These are phyloP conservation scores for Drosophila longiperda DNA, from an alignment of 2,888 invertebrate species.

Conservation along the genomic window DNA sequence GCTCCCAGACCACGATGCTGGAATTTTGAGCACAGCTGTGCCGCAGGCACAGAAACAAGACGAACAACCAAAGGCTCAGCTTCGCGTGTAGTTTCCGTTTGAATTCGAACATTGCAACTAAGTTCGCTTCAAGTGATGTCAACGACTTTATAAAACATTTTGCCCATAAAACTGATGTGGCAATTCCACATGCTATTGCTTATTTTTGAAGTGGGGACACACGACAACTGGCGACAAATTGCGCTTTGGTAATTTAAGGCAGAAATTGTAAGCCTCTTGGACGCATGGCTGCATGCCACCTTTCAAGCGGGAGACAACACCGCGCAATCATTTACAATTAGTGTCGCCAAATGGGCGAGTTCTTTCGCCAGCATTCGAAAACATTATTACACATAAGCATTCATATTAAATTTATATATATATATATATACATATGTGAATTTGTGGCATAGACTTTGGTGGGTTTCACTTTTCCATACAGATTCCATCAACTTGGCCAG, in stretches of 20 bases:
- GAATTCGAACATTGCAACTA: slow-evolving; percentile 64
- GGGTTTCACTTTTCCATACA: slow-evolving; percentile 69
- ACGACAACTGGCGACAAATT: slow-evolving; percentile 74
- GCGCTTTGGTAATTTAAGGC: slow-evolving; percentile 79
- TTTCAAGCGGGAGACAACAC: slow-evolving; percentile 7
- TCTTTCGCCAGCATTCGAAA: slow-evolving; percentile 62
- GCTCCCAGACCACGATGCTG: slow-evolving; percentile 50
- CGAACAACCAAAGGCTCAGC: slow-evolving; percentile 29
- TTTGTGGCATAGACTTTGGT: slow-evolving; percentile 21
- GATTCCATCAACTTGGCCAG: slow-evolving; percentile 58
- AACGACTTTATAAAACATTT: slow-evolving; percentile 75
- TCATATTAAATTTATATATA: not conserved
- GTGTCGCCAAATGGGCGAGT: slow-evolving; percentile 73
- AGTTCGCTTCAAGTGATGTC: slow-evolving; percentile 52
- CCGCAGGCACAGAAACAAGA: slow-evolving; percentile 3
- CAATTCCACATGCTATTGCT: slow-evolving; percentile 40
- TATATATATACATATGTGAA: not conserved
- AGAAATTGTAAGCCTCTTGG: slow-evolving; percentile 59
- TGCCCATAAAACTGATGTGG: slow-evolving; percentile 8
- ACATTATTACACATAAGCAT: slow-evolving; percentile 9
- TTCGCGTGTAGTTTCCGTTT: slow-evolving; percentile 51
- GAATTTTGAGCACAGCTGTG: slow-evolving; percentile 45
- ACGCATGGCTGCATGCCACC: slow-evolving; percentile 43
- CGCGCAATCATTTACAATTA: slow-evolving; percentile 69
- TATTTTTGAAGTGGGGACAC: slow-evolving; percentile 31